Conservation (phyloP, 92 coral and sea anemone genomes). For the Plumapathes pennacea region DNA sequence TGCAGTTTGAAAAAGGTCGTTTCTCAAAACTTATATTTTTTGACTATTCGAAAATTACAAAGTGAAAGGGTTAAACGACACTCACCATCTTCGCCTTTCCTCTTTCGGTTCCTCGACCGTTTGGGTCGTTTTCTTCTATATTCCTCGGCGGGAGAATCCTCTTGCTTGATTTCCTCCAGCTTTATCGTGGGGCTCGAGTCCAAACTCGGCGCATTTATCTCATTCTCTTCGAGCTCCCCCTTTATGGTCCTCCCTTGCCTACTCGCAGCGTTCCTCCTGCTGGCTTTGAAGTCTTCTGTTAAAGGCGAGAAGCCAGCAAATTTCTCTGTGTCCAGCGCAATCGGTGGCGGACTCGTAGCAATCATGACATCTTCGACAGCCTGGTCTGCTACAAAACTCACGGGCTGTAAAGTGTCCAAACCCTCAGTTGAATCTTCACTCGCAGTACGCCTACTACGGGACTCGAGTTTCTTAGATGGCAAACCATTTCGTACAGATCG, state of each 20-base stretch:
- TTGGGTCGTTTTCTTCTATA: not conserved
- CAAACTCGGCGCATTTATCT: conserved; percentile 2
- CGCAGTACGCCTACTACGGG: too few species aligned
- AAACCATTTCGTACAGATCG: too few species aligned
- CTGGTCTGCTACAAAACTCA: conserved; percentile 63
- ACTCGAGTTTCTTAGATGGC: too few species aligned
- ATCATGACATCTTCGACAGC: conserved; percentile 28
- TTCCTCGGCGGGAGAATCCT: not conserved
- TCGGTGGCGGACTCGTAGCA: conserved; percentile 27
- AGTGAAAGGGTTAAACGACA: too few species aligned
- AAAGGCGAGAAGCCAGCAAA: not conserved
- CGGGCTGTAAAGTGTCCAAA: too few species aligned
- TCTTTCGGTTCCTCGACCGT: not conserved
- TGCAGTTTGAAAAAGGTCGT: too few species aligned
- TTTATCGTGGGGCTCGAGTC: too few species aligned
- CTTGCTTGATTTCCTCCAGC: conserved; percentile 7
- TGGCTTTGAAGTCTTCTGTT: conserved; percentile 3
- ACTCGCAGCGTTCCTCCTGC: conserved; percentile 16
- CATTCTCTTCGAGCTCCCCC: conserved; percentile 8
- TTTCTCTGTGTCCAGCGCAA: conserved; percentile 4
- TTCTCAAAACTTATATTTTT: too few species aligned
- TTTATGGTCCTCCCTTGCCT: conserved; percentile 15
- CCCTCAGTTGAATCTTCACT: too few species aligned
- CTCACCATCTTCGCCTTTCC: not conserved
- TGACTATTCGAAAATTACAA: too few species aligned